A percentile compares a stretch with the other conserved stretches of the same genome.
phyloP scores from a whole-genome alignment of 2,113 vertebrate species.

The Panurus biarmicus region DNA sequence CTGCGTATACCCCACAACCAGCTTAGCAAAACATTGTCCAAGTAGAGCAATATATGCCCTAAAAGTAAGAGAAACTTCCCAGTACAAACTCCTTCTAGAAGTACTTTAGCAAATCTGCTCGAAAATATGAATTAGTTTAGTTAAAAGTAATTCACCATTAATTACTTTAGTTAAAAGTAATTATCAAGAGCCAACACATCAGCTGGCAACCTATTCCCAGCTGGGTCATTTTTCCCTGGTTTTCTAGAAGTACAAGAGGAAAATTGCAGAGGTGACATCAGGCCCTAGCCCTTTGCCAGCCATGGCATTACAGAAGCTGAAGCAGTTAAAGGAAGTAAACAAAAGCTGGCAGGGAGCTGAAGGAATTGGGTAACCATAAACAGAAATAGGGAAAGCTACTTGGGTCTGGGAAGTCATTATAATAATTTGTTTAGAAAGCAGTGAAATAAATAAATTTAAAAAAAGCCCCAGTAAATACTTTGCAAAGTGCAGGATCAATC shows the following conservation, averaged over 20 bases:
- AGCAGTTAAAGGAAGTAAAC: not conserved
- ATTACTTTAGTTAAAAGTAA: not conserved
- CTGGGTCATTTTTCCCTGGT: not conserved
- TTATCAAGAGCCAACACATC: not conserved
- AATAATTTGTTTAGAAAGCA: not conserved
- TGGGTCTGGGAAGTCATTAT: not conserved
- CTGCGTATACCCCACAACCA: not conserved
- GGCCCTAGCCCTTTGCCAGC: not conserved
- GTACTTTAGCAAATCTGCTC: not conserved
- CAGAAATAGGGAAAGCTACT: not conserved
- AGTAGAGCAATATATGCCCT: not conserved
- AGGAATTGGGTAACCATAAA: not conserved
- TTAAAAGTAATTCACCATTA: not conserved
- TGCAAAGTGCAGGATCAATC: not conserved
- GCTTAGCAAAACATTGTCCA: not conserved
- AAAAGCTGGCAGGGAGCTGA: not conserved
- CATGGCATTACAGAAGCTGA: not conserved
- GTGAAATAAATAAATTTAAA: no score
- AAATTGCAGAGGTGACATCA: not conserved
- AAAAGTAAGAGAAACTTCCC: not conserved
- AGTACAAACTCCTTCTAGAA: not conserved
- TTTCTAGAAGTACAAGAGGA: not conserved
- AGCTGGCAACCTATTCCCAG: not conserved
- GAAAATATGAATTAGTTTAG: not conserved
- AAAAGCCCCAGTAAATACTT: slow-evolving; percentile 2